Evolutionary conservation across 2,797 vertebrate species (phyloP), one percentile per base, ranked within the genome.

Genomic region (Macroramphosus scolopax): DNA sequence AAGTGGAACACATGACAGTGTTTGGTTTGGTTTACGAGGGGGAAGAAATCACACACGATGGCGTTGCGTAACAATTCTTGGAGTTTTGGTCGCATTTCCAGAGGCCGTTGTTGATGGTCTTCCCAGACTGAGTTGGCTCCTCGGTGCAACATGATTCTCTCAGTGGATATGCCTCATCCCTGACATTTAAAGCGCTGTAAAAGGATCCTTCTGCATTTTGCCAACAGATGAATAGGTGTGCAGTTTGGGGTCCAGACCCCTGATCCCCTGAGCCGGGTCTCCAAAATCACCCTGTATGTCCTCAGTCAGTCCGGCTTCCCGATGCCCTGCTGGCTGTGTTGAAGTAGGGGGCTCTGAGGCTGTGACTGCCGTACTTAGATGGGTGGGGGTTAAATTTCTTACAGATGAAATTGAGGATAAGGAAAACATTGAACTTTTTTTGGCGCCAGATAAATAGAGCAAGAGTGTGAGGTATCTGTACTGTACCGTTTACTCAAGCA

Each of bases 401-500:
- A 83, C 66, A 51, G 78, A 81, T 80, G 65, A 79, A 81, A 78
- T 45, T 56, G 66, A 80, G 77, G 68, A 82, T 60, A 80, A 69
- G 77, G 74, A 75, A 86, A 82, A 77, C 10, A 15, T 63, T 68
- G 47, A 62, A 41, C 47, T 78, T 80, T 77, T 77, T 60, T 67
- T n/a, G 61, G 40, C 73, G 65, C 56, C 68, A 65, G 63, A 87
- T 85, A 88, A 90, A 88, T 72, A 88, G 46, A 67, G 68, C 51
- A 39, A 33, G 40, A 75, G 72, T 73, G 69, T 77, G 61, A 86
- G 66, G 71, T 82, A 75, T 87, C 80, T 87, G 74, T 72, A 81
- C 72, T 76, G 72, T 80, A 77, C 60, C 69, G 80, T 89, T 90
- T 87, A 75, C 75, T 78, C 77, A 72, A 68, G 81, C 71, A 76